Conservation (phyloP, 1,140 invertebrate genomes). For the Temnothorax curvispinosus region DNA sequence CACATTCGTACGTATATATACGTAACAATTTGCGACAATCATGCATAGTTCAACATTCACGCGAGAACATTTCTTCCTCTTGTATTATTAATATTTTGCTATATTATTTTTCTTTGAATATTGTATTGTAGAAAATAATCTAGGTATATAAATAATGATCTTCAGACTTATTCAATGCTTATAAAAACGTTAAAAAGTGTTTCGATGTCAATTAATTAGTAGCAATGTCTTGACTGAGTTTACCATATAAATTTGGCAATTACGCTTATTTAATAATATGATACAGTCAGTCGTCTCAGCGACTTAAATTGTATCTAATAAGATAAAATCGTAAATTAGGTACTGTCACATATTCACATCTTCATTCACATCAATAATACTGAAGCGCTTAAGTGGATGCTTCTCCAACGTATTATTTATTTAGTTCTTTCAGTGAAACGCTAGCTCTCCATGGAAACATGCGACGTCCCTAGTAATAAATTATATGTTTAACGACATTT, state of each 20-base stretch:
- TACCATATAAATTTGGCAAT: neutral
- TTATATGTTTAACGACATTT: neutral
- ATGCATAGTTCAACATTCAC: neutral
- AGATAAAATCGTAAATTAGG: neutral
- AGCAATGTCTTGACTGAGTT: neutral
- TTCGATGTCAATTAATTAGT: neutral
- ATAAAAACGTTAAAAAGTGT: neutral
- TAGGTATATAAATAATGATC: neutral
- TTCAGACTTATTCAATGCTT: neutral
- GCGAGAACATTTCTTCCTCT: neutral
- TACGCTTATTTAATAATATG: neutral
- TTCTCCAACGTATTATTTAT: neutral
- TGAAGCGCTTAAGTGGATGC: neutral
- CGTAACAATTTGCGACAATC: neutral
- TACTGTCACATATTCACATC: neutral
- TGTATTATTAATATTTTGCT: neutral
- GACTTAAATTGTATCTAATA: neutral
- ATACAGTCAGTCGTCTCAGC: neutral
- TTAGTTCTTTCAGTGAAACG: constrained; percentile 45
- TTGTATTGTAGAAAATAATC: constrained; percentile 11
- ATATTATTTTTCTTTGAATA: neutral
- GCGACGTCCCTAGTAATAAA: neutral
- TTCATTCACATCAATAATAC: neutral
- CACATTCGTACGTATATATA: neutral
- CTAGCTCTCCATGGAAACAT: constrained; percentile 64